Evolutionary conservation across 2,797 vertebrate genomes (phyloP), one percentile per base, ranked within the genome.

Genomic region (Eulemur mongoz): DNA sequence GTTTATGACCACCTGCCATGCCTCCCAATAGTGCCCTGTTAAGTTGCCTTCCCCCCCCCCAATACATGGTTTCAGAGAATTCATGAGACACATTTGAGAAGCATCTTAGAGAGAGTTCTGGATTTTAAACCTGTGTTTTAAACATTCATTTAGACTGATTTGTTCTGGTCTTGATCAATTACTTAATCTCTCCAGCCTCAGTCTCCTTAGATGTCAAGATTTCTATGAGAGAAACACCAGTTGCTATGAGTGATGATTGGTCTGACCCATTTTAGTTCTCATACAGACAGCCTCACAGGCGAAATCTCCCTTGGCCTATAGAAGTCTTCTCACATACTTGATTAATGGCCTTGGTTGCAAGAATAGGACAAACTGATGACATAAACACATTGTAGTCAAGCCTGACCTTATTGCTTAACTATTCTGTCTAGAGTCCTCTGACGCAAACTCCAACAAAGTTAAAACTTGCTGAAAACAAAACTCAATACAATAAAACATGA

Each of bases 381-480:
- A 54, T 61, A 79, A 92, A 76, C 80, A 91, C 40, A 22, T 10
- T 94, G 40, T 73, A 86, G 89, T 91, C 80, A 93, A 86, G 70
- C 27, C 22, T 84, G 89, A 90, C 48, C 52, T 94, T 43, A 48
- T 10, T 50, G 59, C 32, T 90, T 86, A 89, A 95, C 87, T 50
- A 25, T 83, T 70, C 59, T 91, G 30, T 86, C 50, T 89, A 43
- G 15, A 61, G 23, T 90, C 40, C 52, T 94, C 18, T 25, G 8
- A 69, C 4, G 27, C 18, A 94, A 86, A 86, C 38, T 27, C 54
- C 7, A 89, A 94, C 43, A 83, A 93, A 84, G 70, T 40, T 81
- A 91, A 96, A 96, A 91, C 15, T 83, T 38, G 11, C 38, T 76
- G 22, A 94, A 95, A 93, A 92, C 72, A 84, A 84, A 94, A 93